Percentiles rank a stretch among this genome's conserved stretches.
These are phyloP conservation scores for Ptychoptera albimana DNA, from an alignment of 2,888 invertebrate genomes.

Conservation along the genomic window DNA sequence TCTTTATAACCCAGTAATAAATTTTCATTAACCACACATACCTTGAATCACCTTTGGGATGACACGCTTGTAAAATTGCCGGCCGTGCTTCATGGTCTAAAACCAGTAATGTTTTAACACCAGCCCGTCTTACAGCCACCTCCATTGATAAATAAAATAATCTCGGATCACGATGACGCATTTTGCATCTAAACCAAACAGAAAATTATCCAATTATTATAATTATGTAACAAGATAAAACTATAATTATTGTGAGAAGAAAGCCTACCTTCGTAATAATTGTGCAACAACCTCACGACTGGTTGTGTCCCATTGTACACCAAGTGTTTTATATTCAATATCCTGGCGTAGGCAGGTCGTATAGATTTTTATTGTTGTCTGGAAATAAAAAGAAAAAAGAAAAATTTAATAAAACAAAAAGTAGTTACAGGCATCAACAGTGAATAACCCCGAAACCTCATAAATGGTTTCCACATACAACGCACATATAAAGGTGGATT, in stretches of 20 bases:
- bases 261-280: slow-evolving; percentile 59
- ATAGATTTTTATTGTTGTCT: slow-evolving; percentile 87
- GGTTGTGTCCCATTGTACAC: slow-evolving; percentile 76
- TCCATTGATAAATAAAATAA: slow-evolving; percentile 92
- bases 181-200: slow-evolving; percentile 36
- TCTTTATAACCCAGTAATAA: too few species aligned
- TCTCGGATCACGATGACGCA: slow-evolving; percentile 83
- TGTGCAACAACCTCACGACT: slow-evolving; percentile 75
- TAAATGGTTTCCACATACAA: too few species aligned
- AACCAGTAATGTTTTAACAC: slow-evolving; percentile 63
- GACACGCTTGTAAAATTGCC: slow-evolving; percentile 82
- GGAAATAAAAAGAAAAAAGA: slow-evolving; percentile 26
- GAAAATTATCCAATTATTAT: background rate
- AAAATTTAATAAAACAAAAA: too few species aligned
- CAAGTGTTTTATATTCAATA: slow-evolving; percentile 89
- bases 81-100: slow-evolving; percentile 81
- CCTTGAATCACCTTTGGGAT: slow-evolving; percentile 87
- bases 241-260: background rate
- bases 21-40: slow-evolving; percentile 27
- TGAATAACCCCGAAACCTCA: too few species aligned
- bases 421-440: too few species aligned
- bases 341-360: slow-evolving; percentile 79
- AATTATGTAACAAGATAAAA: background rate
- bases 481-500: too few species aligned
- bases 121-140: slow-evolving; percentile 71